Evolutionary conservation across 1,140 invertebrate species (phyloP).

Genomic region (Diabrotica undecimpunctata): DNA sequence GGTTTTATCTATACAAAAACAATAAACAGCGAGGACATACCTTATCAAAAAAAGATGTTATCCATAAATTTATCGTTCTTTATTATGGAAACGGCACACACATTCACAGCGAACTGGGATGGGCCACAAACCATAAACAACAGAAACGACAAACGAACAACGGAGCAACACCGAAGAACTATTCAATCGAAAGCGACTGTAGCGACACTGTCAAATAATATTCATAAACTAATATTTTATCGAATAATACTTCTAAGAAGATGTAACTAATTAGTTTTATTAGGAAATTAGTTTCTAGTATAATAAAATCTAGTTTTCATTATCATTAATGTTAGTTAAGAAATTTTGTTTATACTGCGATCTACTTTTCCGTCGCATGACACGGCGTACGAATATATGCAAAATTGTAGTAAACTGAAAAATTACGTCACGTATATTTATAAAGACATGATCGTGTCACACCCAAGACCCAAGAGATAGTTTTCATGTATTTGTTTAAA

Average conservation of each 20-base stretch:
- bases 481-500: background rate
- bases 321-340: background rate
- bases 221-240: slow-evolving; percentile 1
- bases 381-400: slow-evolving; percentile 3
- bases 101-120: slow-evolving; percentile 47
- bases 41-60: slow-evolving; percentile 41
- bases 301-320: background rate
- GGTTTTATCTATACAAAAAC: background rate
- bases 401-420: slow-evolving; percentile 15
- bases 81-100: slow-evolving; percentile 45
- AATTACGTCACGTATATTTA: slow-evolving; percentile 27
- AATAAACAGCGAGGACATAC: slow-evolving; percentile 26
- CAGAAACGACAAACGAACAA: slow-evolving; percentile 28
- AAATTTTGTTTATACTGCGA: background rate
- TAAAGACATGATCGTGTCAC: slow-evolving; percentile 18
- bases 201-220: slow-evolving; percentile 7
- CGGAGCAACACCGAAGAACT: slow-evolving; percentile 13
- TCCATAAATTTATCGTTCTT: slow-evolving; percentile 40
- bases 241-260: background rate
- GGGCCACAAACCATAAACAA: slow-evolving; percentile 46
- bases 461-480: slow-evolving; percentile 11
- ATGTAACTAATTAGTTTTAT: background rate
- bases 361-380: slow-evolving; percentile 12
- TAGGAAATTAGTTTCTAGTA: background rate
- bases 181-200: slow-evolving; percentile 4